A percentile compares a stretch with the other conserved stretches of the same genome.
These are phyloP conservation scores for Anarrhichthys ocellatus DNA, from an alignment of 2,113 vertebrate genomes.

Conservation along the genomic window DNA sequence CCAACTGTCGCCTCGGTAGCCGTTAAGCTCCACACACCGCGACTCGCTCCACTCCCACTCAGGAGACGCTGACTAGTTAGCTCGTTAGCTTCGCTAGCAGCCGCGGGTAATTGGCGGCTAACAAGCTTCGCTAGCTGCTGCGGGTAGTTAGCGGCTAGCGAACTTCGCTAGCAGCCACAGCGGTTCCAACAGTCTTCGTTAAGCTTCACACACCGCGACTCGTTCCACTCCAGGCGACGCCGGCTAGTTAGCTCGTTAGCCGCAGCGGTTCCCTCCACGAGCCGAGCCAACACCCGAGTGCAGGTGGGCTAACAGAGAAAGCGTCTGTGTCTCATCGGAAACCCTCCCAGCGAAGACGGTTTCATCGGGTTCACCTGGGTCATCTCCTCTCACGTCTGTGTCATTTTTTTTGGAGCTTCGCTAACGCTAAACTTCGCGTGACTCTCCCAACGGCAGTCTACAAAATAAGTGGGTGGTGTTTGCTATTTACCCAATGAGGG, in stretches of 20 bases:
- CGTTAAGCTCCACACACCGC: not conserved
- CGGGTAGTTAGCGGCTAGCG: slow-evolving; percentile 48
- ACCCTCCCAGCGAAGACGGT: not conserved
- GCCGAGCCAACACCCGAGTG: not conserved
- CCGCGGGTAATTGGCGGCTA: too few relatives aligned
- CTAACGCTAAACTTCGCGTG: slow-evolving; percentile 72
- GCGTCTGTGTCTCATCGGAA: not conserved
- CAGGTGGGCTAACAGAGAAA: slow-evolving; percentile 24
- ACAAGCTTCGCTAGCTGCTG: slow-evolving; percentile 33
- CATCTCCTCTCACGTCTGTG: slow-evolving; percentile 12
- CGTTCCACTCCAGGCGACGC: too few relatives aligned
- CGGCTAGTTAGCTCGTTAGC: too few relatives aligned
- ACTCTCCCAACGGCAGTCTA: slow-evolving; percentile 52
- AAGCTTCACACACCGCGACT: too few relatives aligned
- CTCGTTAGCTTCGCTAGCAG: slow-evolving; percentile 7
- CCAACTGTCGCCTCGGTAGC: too few relatives aligned
- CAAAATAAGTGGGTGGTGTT: slow-evolving; percentile 76
- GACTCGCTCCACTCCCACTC: slow-evolving; percentile 28
- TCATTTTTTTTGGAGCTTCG: slow-evolving; percentile 12
- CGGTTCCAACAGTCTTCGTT: not conserved
- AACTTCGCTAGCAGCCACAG: slow-evolving; percentile 21
- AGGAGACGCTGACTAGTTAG: slow-evolving; percentile 39
- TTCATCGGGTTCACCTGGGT: not conserved
- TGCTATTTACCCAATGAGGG: slow-evolving; percentile 79
- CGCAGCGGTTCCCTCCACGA: not conserved